Evolutionary conservation across 2,797 vertebrate genomes (phyloP).

Genomic region (Huso huso): DNA sequence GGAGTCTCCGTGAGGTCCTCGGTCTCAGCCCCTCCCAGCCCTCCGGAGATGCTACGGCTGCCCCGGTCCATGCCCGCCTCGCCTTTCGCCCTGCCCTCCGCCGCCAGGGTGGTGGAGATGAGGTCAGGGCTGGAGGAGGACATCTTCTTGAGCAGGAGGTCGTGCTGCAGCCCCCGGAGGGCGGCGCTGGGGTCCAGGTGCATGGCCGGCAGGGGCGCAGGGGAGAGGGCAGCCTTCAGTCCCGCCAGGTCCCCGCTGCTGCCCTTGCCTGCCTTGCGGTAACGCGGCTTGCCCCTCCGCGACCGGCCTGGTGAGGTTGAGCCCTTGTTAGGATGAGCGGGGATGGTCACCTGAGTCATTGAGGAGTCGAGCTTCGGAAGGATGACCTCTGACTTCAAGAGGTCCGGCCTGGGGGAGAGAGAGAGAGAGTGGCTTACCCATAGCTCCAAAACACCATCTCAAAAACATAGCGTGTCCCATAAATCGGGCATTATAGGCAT

Average conservation of each 20-base stretch:
- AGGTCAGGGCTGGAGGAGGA: conserved; percentile 88
- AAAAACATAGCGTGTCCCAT: too few relatives aligned
- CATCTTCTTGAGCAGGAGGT: conserved; percentile 77
- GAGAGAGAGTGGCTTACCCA: conserved; percentile 9
- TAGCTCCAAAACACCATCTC: too few relatives aligned
- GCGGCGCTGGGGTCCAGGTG: conserved; percentile 53
- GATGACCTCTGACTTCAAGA: conserved; percentile 88
- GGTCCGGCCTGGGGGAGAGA: conserved; percentile 70
- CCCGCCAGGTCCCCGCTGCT: conserved; percentile 79
- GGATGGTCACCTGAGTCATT: conserved; percentile 81
- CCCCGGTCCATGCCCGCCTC: conserved; percentile 53
- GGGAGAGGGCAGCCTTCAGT: conserved; percentile 60
- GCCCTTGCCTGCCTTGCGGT: conserved; percentile 77
- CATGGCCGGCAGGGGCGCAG: conserved; percentile 56
- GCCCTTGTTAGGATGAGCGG: conserved; percentile 75
- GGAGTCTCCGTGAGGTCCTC: conserved; percentile 59
- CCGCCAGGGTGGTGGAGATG: conserved; percentile 77
- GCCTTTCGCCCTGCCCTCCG: conserved; percentile 51
- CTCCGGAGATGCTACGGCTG: conserved; percentile 58
- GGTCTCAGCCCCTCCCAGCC: conserved; percentile 38
- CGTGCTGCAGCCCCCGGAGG: conserved; percentile 71
- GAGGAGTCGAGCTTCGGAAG: conserved; percentile 81
- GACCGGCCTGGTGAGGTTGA: conserved; percentile 84
- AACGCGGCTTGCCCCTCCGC: conserved; percentile 79
- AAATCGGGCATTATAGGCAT: too few relatives aligned